Evolutionary conservation across 2,797 vertebrate species (phyloP), one percentile per base, ranked within the genome.

Genomic region (Diceros bicornis): DNA sequence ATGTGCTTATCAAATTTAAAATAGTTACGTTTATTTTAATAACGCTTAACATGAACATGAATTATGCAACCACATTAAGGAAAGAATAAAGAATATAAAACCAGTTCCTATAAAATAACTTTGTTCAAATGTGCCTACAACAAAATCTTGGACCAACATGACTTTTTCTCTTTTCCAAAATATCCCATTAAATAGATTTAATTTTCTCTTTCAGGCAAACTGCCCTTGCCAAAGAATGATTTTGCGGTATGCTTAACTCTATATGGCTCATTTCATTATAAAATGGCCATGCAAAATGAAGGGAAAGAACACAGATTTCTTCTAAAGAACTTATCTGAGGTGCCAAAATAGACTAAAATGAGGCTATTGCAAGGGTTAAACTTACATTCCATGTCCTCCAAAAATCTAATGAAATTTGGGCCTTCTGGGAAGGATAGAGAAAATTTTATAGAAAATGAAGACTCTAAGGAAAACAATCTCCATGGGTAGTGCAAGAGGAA

Each of bases 1-100:
- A 95, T 95, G 64, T 75, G 44, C 75, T 98, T 95, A 96, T 97
- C 74, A 92, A 66, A 68, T 78, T 97, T 95, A 44, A 93, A 97
- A 89, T 87, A 94, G 85, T 90, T 90, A 86, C 44, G 90, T 81
- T 66, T 87, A 68, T 13, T 96, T 94, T 96, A 96, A 97, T 97
- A 94, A 89, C 34, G 71, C 81, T 96, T 95, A 95, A 92, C 20
- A 74, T 78, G 92, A 95, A 16, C 55, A 96, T 12, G 29, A 96
- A 95, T 91, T 97, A 97, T 94, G 41, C 62, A 91, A 59, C 47
- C 74, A 52, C 34, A 71, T 97, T 92, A 96, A 57, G 62, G 55
- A 95, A 91, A 92, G n/a, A 94, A 77, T 57, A 89, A 87, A 69
- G 27, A 66, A 96, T 96, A 96, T 92, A 95, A 94, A 96, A 82